phyloP scores from a whole-genome alignment of 35 echinoderm and acorn worm genomes.

The Heliocidaris erythrogramma region DNA sequence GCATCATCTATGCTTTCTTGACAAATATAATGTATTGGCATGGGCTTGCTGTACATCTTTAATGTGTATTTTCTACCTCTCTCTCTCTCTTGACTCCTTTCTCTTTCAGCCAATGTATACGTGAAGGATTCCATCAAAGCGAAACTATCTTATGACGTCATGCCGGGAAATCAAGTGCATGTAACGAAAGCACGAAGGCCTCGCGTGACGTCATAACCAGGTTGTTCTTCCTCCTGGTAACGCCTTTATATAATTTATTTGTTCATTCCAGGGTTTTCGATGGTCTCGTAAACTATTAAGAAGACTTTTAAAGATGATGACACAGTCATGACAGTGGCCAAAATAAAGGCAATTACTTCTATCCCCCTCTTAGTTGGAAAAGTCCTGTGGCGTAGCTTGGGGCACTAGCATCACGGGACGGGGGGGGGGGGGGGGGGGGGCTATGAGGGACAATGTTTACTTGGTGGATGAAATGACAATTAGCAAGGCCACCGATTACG shows the following conservation, averaged over 20 bases:
- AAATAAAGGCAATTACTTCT: background rate
- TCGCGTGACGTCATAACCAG: background rate
- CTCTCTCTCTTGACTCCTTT: background rate
- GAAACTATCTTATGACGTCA: slow-evolving; percentile 17
- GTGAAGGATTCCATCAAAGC: background rate
- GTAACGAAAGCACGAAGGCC: background rate
- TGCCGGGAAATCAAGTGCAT: slow-evolving; percentile 1
- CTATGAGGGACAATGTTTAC: no score
- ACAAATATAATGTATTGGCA: background rate
- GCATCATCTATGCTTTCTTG: background rate
- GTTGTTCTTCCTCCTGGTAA: background rate
- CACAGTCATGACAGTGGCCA: background rate
- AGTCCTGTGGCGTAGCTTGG: background rate
- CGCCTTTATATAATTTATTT: background rate
- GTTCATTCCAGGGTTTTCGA: background rate
- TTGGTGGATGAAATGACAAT: no score
- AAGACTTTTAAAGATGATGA: background rate
- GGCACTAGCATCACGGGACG: no score
- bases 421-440: no score
- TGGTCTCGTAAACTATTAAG: background rate
- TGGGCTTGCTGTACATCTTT: background rate
- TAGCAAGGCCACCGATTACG: no score
- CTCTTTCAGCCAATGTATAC: background rate
- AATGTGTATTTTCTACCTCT: background rate
- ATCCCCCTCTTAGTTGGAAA: background rate